Evolutionary conservation across 2,113 vertebrate species (phyloP).

Genomic region (Eublepharis macularius): DNA sequence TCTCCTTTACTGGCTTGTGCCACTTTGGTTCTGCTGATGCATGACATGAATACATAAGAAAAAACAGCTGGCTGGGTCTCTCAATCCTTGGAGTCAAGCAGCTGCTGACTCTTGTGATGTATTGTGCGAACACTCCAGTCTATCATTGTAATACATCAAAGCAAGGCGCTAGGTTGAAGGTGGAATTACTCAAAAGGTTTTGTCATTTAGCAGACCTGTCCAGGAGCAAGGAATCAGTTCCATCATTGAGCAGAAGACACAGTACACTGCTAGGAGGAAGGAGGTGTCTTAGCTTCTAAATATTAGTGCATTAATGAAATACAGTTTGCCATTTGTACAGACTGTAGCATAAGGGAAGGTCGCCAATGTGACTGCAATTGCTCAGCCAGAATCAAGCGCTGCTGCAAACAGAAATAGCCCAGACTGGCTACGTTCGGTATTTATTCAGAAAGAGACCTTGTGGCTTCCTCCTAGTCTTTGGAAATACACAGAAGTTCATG

Average conservation of each 20-base stretch:
- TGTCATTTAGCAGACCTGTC: constrained; percentile 59
- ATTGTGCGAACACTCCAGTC: constrained; percentile 57
- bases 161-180: constrained; percentile 66
- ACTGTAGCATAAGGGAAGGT: constrained; percentile 20
- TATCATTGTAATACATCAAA: constrained; percentile 75
- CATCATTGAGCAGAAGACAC: constrained; percentile 64
- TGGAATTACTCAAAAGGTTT: constrained; percentile 75
- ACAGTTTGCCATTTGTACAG: constrained; percentile 28
- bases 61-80: constrained; percentile 72
- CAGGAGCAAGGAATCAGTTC: constrained; percentile 53
- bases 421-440: not conserved
- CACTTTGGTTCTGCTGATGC: constrained; percentile 51
- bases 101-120: constrained; percentile 68
- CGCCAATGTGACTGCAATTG: not conserved
- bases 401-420: not conserved
- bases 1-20: constrained; percentile 55
- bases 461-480: not conserved
- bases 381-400: constrained; percentile 15
- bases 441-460: not conserved
- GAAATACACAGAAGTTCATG: not conserved
- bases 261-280: constrained; percentile 38
- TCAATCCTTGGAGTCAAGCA: constrained; percentile 65
- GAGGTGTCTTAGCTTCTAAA: constrained; percentile 45
- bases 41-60: constrained; percentile 45
- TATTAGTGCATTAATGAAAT: constrained; percentile 37